These are phyloP conservation scores for Harpagifer antarcticus DNA, from an alignment of 2,797 vertebrate genomes.

Conservation along the genomic window DNA sequence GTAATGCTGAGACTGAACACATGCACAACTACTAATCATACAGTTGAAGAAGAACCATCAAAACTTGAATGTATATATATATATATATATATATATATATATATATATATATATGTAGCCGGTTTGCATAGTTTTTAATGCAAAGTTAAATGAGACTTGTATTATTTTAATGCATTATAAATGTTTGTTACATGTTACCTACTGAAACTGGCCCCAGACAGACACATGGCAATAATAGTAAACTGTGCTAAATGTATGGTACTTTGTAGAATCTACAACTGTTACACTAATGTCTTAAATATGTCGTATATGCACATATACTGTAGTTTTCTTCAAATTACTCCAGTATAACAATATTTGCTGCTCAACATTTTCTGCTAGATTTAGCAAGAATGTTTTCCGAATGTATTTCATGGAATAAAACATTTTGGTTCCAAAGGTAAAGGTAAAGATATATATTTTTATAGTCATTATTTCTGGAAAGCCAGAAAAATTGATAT, in stretches of 20 bases:
- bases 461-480: conserved; percentile 54
- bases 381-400: conserved; percentile 7
- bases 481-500: conserved; percentile 48
- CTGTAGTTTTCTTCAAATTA: conserved; percentile 41
- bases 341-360: conserved; percentile 25
- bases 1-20: conserved; percentile 32
- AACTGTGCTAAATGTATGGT: conserved; percentile 28
- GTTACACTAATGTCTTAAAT: conserved; percentile 12
- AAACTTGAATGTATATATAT: conserved; percentile 74
- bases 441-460: conserved; percentile 32
- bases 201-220: conserved; percentile 43
- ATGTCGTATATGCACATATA: conserved; percentile 22
- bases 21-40: conserved; percentile 46
- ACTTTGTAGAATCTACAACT: conserved; percentile 25
- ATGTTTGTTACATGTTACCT: conserved; percentile 8
- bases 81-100: conserved; percentile 58
- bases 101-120: conserved; percentile 46
- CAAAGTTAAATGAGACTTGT: conserved; percentile 1
- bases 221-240: conserved; percentile 20
- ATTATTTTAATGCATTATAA: conserved; percentile 25
- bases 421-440: conserved; percentile 17
- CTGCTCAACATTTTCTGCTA: conserved; percentile 43
- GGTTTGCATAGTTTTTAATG: conserved; percentile 22
- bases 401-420: conserved; percentile 38
- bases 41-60: conserved; percentile 51